Conservation (phyloP, 1,140 invertebrate species). For the Chionoecetes opilio region DNA sequence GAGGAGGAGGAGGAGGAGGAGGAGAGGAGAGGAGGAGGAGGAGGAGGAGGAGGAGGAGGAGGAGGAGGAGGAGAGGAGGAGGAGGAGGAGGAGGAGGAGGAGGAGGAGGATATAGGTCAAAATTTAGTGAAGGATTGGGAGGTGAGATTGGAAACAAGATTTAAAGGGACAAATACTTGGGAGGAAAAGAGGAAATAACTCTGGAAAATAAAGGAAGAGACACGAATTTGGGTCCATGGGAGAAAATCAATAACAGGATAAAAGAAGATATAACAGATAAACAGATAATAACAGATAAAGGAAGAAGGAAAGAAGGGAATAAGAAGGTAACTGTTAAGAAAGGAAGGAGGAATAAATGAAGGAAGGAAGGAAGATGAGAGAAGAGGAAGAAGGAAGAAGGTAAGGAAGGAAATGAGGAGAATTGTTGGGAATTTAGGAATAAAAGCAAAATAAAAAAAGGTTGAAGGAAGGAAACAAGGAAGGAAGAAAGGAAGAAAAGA, state of each 20-base stretch:
- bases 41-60: too few relatives aligned
- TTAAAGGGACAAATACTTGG: background rate
- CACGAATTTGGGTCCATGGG: background rate
- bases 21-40: too few relatives aligned
- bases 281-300: too few relatives aligned
- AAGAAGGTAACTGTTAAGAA: too few relatives aligned
- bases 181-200: constrained; percentile 24
- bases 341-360: background rate
- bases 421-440: background rate
- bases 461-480: background rate
- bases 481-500: background rate
- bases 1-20: too few relatives aligned
- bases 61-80: too few relatives aligned
- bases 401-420: background rate
- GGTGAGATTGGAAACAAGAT: background rate
- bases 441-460: background rate
- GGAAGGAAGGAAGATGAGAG: background rate
- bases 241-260: background rate
- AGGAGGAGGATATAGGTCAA: background rate
- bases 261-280: background rate
- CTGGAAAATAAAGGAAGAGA: background rate
- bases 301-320: too few relatives aligned
- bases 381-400: background rate
- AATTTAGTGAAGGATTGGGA: background rate
- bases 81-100: too few relatives aligned